Conservation (phyloP, 1,140 invertebrate genomes). For the Sycophila sp. region DNA sequence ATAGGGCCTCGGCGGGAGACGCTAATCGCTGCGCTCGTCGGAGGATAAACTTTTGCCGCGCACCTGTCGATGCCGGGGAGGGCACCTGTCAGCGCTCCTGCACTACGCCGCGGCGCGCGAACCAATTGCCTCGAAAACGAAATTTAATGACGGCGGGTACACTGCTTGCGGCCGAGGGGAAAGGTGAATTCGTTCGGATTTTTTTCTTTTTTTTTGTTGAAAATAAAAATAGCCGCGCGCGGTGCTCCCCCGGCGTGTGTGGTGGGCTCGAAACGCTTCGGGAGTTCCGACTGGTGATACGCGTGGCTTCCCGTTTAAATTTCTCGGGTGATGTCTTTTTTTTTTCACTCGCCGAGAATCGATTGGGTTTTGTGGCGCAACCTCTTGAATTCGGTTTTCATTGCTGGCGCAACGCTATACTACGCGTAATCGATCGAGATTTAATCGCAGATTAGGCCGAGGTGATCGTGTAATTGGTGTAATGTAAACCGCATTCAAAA, state of each 20-base stretch:
- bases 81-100: neutral
- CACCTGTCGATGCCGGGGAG: constrained; percentile 14
- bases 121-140: constrained; percentile 10
- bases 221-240: neutral
- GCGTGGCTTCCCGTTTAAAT: neutral
- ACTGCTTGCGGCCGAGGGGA: neutral
- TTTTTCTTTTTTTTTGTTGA: constrained; percentile 1
- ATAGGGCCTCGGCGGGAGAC: too few relatives aligned
- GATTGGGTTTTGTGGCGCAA: too few relatives aligned
- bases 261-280: neutral
- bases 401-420: too few relatives aligned
- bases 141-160: constrained; percentile 17
- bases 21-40: neutral
- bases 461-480: too few relatives aligned
- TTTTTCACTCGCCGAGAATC: neutral
- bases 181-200: neutral
- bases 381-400: too few relatives aligned
- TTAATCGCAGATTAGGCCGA: too few relatives aligned
- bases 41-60: neutral
- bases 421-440: too few relatives aligned
- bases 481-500: too few relatives aligned
- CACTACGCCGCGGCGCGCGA: neutral
- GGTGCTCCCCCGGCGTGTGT: neutral
- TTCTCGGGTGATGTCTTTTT: neutral
- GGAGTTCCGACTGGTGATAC: neutral